Evolutionary conservation across 2,888 invertebrate genomes (phyloP), one percentile per base, ranked within the genome.

Genomic region (Eledona agricola): DNA sequence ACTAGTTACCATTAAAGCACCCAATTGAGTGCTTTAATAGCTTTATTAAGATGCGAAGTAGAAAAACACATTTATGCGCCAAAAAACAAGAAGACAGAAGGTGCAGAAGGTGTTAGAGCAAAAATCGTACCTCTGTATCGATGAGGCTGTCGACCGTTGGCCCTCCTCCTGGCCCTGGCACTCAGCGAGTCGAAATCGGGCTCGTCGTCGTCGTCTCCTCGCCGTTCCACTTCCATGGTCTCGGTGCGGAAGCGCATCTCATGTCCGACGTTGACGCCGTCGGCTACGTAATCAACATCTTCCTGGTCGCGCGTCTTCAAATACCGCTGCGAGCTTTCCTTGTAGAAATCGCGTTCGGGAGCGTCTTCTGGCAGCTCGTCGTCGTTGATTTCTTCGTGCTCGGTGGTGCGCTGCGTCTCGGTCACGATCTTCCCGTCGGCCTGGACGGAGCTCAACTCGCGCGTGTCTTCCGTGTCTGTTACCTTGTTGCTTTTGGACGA

Each of bases 391-490:
- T 88, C 86, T 77, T 93, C 92, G 81, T 92, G 91, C 72, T 92
- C 89, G 58, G 88, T 89, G 47, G 87, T 90, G 67, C 87, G 86
- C 67, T 87, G 86, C 58, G 86, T 89, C 79, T 94, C 93, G 4
- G 93, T 93, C 62, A 93, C 86, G 67, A 94, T 84, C 58, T 89
- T 87, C 17, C 94, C 94, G 79, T 93, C 90, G 19, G 88, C 83
- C 62, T 87, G 85, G 32, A 90, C 81, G 31, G 89, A 86, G 69
- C 88, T 88, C 56, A 87, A 80, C 74, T 91, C 88, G 64, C 84
- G 80, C 57, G 87, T 88, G 70, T 92, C 90, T 80, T 93, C 93
- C 57, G 92, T 92, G 74, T 93, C 92, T 71, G 90, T 85, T 38
- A 89, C 88, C 73, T 91, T 92, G 64, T 85, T 86, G 63, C 85